Base-by-base conservation (phyloP, 2,888 invertebrate species). In the Zaprionus obscuricornis region DNA sequence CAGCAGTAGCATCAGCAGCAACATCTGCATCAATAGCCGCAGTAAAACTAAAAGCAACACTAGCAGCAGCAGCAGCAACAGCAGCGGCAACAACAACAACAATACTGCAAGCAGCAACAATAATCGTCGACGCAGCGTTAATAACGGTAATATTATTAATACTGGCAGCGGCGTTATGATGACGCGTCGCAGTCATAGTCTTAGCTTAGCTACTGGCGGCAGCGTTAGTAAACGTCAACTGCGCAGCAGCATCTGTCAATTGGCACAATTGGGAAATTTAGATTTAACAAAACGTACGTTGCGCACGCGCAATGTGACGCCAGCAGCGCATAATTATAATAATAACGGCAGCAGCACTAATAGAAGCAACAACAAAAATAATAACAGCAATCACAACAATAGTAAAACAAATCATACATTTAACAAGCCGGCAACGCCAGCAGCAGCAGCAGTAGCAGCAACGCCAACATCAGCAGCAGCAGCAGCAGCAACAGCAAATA, bases 261-360 rank as follows among this genome's bases (percentile, higher is more conserved):
- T 77, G 11, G 50, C 52, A 27, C 55, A 56, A 8, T n/a, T 68
- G 14, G 68, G 56, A 1, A 60, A 43, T 22, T 54, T 66, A 34
- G 88, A 89, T 43, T 77, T 88, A 50, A 87, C 81, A 3, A 89
- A 89, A 58, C 79, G 90, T 4, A 89, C 88, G 17, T 60, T 90
- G 11, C 77, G 90, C 40, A 88, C 89, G 0, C 78, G 89, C 3
- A 89, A 89, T 39, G 60, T 51, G 0, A 55, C 75, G n/a, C n/a
- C 83, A 8, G 33, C 49, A 75, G 2, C 63, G 76, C n/a, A n/a
- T n/a, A n/a, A n/a, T n/a, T n/a, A n/a, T n/a, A n/a, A n/a, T n/a
- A 16, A 52, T 18, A 4, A 14, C 14, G 11, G 31, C 27, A 46
- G 8, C 17, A 13, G 18, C 31, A 33, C 14, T 11, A 31, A 7